phyloP scores from a whole-genome alignment of 2,113 vertebrate species.

The Cottus gobio region DNA sequence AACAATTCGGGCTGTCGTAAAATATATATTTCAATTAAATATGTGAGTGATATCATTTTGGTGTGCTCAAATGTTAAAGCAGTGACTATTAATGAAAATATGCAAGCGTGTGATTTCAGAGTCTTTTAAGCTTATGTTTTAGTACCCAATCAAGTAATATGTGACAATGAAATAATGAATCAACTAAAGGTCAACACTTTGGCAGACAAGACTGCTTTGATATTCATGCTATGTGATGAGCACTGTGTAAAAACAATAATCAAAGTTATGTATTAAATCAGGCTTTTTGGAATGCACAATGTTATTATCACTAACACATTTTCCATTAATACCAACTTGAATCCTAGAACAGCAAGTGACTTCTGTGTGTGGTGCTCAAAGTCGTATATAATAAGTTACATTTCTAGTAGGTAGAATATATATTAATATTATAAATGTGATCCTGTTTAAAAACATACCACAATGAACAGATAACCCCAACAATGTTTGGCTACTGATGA shows the following conservation, averaged over 20 bases:
- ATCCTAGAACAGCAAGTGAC: not conserved
- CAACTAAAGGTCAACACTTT: conserved; percentile 23
- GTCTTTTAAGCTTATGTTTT: conserved; percentile 26
- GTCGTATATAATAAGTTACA: not conserved
- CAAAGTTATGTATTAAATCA: conserved; percentile 14
- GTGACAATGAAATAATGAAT: conserved; percentile 13
- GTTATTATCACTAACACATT: not conserved
- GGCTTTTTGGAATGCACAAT: not conserved
- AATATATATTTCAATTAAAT: conserved; percentile 41
- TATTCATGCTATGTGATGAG: conserved; percentile 41
- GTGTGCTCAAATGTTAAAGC: conserved; percentile 19
- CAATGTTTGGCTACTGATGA: not conserved
- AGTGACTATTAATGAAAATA: conserved; percentile 38
- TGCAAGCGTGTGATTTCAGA: conserved; percentile 37
- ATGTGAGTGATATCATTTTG: conserved; percentile 25
- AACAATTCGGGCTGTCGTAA: conserved; percentile 35
- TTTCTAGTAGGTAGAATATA: not conserved
- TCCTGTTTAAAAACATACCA: not conserved
- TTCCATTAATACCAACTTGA: not conserved
- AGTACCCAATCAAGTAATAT: conserved; percentile 24
- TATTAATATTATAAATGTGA: not conserved
- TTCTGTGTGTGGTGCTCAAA: not conserved
- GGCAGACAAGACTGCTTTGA: conserved; percentile 14
- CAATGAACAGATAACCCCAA: not conserved
- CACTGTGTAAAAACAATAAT: conserved; percentile 31